phyloP scores from a whole-genome alignment of 2,113 vertebrate genomes.

The Chaenocephalus aceratus region DNA sequence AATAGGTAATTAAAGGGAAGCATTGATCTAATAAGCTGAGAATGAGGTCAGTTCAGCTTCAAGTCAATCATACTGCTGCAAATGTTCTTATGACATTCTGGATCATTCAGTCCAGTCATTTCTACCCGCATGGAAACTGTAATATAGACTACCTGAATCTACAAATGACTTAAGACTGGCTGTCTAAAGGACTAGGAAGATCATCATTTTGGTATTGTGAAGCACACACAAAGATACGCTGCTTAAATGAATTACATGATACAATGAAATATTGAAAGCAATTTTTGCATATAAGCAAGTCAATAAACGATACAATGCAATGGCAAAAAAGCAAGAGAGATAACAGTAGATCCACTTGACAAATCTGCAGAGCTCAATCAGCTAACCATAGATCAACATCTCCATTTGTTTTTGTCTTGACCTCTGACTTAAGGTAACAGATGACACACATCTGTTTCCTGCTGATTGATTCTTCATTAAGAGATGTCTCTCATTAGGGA shows the following conservation, averaged over 20 bases:
- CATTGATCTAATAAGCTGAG: slow-evolving; percentile 47
- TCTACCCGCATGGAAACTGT: background rate
- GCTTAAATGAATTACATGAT: background rate
- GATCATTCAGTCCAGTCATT: background rate
- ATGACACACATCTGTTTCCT: slow-evolving; percentile 13
- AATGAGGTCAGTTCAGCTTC: slow-evolving; percentile 51
- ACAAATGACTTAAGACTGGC: background rate
- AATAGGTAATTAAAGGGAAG: slow-evolving; percentile 55
- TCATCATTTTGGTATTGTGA: background rate
- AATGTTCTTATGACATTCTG: slow-evolving; percentile 13
- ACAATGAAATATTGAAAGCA: background rate
- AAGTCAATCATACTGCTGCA: slow-evolving; percentile 23
- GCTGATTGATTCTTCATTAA: slow-evolving; percentile 24
- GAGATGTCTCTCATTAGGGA: slow-evolving; percentile 14
- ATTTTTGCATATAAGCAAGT: background rate
- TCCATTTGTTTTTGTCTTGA: slow-evolving; percentile 41
- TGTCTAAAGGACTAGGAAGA: background rate
- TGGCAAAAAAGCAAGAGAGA: background rate
- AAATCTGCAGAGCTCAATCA: slow-evolving; percentile 9
- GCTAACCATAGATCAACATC: background rate
- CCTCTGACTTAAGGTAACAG: slow-evolving; percentile 41
- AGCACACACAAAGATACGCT: background rate
- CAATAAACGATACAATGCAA: background rate
- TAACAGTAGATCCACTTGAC: background rate
- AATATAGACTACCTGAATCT: background rate